Evolutionary conservation across 2,113 vertebrate species (phyloP).

Genomic region (Plecotus auritus): DNA sequence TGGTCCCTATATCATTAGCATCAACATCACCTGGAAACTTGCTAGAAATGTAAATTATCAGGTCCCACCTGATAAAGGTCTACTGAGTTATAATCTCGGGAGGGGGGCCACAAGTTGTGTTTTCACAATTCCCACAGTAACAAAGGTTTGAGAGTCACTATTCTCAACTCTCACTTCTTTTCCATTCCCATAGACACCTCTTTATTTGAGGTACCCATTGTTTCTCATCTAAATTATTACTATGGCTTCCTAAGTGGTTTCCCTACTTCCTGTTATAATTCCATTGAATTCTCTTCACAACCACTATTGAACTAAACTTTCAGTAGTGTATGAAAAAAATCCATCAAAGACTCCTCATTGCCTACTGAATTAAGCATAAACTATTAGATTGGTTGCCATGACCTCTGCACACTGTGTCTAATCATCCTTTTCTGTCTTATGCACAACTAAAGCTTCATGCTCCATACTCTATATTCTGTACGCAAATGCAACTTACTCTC

Average conservation of each 20-base stretch:
- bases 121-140: neutral
- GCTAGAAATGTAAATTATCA: neutral
- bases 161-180: neutral
- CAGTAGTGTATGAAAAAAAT: neutral
- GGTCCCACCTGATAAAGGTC: neutral
- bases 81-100: neutral
- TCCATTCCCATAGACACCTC: neutral
- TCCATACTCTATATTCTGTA: neutral
- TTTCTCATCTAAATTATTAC: neutral
- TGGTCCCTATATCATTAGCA: neutral
- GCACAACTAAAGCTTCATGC: neutral
- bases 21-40: neutral
- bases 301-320: neutral
- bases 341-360: neutral
- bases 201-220: neutral
- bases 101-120: fast-evolving
- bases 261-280: neutral
- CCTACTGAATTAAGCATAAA: slow-evolving; percentile 8
- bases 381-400: neutral
- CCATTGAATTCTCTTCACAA: neutral
- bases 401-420: neutral
- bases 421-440: neutral
- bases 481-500: neutral
- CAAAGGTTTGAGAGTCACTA: neutral
- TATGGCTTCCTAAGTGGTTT: neutral